A percentile compares a stretch with the other conserved stretches of the same genome.
Conservation (phyloP, 2,797 vertebrate genomes). For the Pangasius djambal region DNA sequence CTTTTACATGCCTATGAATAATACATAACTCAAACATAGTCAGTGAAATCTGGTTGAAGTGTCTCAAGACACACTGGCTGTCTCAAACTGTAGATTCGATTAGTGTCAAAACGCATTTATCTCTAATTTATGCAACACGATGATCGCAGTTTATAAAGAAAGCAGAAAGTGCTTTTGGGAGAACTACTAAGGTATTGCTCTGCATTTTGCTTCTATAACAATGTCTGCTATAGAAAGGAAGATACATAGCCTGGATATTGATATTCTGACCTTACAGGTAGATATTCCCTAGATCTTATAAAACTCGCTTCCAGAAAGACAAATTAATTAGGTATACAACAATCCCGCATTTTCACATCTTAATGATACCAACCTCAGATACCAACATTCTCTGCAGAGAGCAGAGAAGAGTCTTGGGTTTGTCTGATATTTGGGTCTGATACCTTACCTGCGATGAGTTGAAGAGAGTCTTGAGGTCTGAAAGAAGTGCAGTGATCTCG, state of each 20-base stretch:
- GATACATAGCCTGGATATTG: neutral
- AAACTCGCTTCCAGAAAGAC: neutral
- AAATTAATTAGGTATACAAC: neutral
- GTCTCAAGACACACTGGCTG: neutral
- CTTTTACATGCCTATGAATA: conserved; percentile 42
- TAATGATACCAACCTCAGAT: neutral
- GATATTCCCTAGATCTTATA: neutral
- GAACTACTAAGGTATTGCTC: neutral
- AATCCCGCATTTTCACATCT: neutral
- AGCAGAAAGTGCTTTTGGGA: neutral
- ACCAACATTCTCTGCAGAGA: neutral
- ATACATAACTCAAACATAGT: conserved; percentile 44
- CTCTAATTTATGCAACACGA: conserved; percentile 23
- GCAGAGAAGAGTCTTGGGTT: neutral
- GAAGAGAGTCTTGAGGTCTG: conserved; percentile 64
- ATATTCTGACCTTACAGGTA: neutral
- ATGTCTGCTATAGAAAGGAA: neutral
- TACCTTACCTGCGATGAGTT: conserved; percentile 65
- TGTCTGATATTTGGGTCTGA: neutral
- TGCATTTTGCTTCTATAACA: neutral
- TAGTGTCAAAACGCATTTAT: conserved; percentile 36
- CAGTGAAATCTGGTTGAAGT: conserved; percentile 11
- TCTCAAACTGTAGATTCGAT: conserved; percentile 4
- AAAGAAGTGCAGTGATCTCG: conserved; percentile 60
- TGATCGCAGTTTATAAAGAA: conserved; percentile 13